Percentiles rank a stretch among this genome's conserved stretches.
Conservation (phyloP, 2,888 invertebrate genomes). For the Rhingia rostrata region DNA sequence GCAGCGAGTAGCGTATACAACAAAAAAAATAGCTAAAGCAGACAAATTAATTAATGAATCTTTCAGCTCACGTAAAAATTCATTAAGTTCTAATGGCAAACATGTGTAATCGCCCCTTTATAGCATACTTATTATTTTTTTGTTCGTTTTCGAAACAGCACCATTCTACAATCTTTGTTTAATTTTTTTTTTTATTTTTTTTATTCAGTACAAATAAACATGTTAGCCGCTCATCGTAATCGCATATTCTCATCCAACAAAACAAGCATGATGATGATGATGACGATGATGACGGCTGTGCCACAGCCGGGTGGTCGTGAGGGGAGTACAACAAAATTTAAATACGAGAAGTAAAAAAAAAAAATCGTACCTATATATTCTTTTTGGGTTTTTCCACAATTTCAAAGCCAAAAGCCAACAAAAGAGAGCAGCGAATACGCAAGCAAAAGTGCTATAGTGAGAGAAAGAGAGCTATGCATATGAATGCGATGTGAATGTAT, state of each 20-base stretch:
- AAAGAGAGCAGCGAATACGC: constrained; percentile 60
- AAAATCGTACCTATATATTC: constrained; percentile 27
- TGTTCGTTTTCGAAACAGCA: constrained; percentile 2
- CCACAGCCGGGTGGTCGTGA: not conserved
- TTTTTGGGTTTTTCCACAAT: constrained; percentile 71
- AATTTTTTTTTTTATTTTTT: not conserved
- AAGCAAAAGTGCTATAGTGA: constrained; percentile 27
- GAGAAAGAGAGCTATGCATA: not conserved
- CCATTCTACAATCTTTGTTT: constrained; percentile 3
- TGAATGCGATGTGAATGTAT: not conserved
- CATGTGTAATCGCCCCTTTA: constrained; percentile 46
- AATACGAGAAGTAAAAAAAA: constrained; percentile 49
- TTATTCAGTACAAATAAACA: constrained; percentile 28
- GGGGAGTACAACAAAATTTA: constrained; percentile 47
- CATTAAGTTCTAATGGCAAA: constrained; percentile 38
- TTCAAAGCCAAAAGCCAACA: constrained; percentile 71
- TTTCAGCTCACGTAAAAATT: constrained; percentile 41
- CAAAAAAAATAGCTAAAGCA: not conserved
- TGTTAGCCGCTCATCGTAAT: constrained; percentile 11
- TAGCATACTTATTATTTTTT: constrained; percentile 25
- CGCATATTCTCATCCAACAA: constrained; percentile 26
- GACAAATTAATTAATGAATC: constrained; percentile 35
- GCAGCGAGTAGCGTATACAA: not conserved
- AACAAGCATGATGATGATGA: constrained; percentile 26
- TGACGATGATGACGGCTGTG: constrained; percentile 9